A percentile compares a stretch with the other conserved stretches of the same genome.
phyloP scores from a whole-genome alignment of 1,140 invertebrate species.

The Platyscapa corneri region DNA sequence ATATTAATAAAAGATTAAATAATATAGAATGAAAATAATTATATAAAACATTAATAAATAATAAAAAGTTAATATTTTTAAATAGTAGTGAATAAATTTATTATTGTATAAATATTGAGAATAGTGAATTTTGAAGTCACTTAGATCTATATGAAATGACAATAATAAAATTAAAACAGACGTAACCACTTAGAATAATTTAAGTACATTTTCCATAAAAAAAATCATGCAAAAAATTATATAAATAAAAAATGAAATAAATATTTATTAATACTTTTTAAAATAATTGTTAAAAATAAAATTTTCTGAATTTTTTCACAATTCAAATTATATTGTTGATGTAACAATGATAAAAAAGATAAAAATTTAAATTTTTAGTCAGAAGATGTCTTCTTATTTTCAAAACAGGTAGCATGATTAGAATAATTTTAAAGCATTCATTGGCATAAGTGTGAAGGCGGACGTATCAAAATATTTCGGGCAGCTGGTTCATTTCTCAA shows the following conservation, averaged over 20 bases:
- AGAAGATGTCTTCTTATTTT: slow-evolving; percentile 8
- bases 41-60: not conserved
- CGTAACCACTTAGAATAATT: too few relatives aligned
- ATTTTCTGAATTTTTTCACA: not conserved
- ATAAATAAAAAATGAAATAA: not conserved
- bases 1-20: too few relatives aligned
- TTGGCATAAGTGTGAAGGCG: slow-evolving; percentile 2
- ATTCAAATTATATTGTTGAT: too few relatives aligned
- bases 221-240: not conserved
- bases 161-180: too few relatives aligned
- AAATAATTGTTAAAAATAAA: not conserved
- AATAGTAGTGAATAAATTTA: too few relatives aligned
- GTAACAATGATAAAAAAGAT: slow-evolving; percentile 2
- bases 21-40: too few relatives aligned
- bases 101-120: too few relatives aligned
- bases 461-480: slow-evolving; percentile 48
- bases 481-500: slow-evolving; percentile 48
- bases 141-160: too few relatives aligned
- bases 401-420: not conserved
- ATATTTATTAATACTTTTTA: not conserved
- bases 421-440: slow-evolving; percentile 3
- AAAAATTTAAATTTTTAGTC: slow-evolving; percentile 11
- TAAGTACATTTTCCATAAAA: too few relatives aligned
- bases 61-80: not conserved
- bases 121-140: too few relatives aligned